These are phyloP conservation scores for Trichogramma dendrolimi DNA, from an alignment of 2,888 invertebrate genomes.

Conservation along the genomic window DNA sequence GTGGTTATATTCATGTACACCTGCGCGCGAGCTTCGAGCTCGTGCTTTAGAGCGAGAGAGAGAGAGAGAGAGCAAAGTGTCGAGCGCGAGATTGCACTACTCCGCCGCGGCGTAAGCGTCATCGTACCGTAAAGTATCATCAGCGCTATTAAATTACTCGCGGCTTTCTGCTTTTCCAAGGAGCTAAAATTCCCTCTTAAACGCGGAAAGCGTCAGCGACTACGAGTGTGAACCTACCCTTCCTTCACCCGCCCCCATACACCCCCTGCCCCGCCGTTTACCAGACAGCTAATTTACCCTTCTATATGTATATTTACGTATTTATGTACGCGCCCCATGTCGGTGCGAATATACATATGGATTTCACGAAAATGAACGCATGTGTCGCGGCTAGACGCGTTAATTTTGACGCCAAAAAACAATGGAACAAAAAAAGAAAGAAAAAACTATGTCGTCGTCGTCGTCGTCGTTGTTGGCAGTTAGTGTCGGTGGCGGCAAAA, in stretches of 20 bases:
- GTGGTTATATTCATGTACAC: slow-evolving; percentile 33
- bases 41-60: slow-evolving; percentile 17
- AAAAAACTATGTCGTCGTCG: no score
- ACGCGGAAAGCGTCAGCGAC: no score
- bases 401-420: no score
- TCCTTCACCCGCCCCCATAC: not conserved
- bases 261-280: not conserved
- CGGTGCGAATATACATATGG: no score
- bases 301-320: slow-evolving; percentile 16
- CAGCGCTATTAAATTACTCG: slow-evolving; percentile 37
- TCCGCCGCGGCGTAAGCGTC: slow-evolving; percentile 30
- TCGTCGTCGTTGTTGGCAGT: no score
- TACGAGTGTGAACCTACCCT: not conserved
- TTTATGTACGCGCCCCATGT: not conserved
- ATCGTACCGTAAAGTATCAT: slow-evolving; percentile 36
- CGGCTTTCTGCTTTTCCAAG: slow-evolving; percentile 11
- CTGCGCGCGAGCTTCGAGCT: slow-evolving; percentile 13
- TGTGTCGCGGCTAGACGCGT: no score
- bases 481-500: no score
- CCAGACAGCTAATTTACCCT: not conserved
- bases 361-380: no score
- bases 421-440: no score
- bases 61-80: slow-evolving; percentile 5
- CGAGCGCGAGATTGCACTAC: slow-evolving; percentile 29
- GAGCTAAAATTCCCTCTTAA: slow-evolving; percentile 2